A percentile compares a stretch with the other conserved stretches of the same genome.
phyloP scores from a whole-genome alignment of 2,113 vertebrate genomes.

The Entosphenus tridentatus region DNA sequence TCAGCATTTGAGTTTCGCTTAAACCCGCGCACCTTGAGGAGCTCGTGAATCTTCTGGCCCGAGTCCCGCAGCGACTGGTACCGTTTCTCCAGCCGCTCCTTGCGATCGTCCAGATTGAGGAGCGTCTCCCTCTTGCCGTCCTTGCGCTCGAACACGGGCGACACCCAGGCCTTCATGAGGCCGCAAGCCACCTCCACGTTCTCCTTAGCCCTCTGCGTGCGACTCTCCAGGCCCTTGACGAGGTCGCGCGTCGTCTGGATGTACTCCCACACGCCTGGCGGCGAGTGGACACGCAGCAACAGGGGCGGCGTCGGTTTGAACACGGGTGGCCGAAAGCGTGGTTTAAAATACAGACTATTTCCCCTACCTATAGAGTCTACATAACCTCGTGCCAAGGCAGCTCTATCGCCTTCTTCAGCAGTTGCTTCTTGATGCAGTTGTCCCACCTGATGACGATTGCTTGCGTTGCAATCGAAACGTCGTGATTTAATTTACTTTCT shows the following conservation, averaged over 20 bases:
- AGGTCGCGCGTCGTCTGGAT: constrained; percentile 27
- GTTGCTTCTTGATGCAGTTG: too few species aligned
- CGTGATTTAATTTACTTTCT: too few species aligned
- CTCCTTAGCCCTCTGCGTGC: constrained; percentile 43
- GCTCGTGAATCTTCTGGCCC: constrained; percentile 42
- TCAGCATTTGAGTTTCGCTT: too few species aligned
- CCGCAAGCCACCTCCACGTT: constrained; percentile 48
- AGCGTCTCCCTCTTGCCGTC: constrained; percentile 45
- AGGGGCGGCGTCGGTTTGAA: too few species aligned
- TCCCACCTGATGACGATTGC: too few species aligned
- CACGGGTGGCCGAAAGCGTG: too few species aligned
- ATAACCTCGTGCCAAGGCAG: too few species aligned
- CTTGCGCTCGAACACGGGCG: constrained; percentile 45
- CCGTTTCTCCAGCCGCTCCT: constrained; percentile 27
- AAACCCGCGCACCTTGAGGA: constrained; percentile 34
- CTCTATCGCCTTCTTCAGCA: too few species aligned
- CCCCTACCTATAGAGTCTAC: too few species aligned
- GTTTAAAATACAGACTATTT: too few species aligned
- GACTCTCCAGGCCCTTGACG: constrained; percentile 38
- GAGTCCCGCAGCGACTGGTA: constrained; percentile 29
- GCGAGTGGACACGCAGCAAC: not conserved
- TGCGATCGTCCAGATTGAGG: constrained; percentile 41
- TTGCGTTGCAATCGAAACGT: too few species aligned
- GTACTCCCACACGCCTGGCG: constrained; percentile 40
- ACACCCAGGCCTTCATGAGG: constrained; percentile 35